Conservation (phyloP, 2,888 invertebrate genomes). For the Sericinus montela region DNA sequence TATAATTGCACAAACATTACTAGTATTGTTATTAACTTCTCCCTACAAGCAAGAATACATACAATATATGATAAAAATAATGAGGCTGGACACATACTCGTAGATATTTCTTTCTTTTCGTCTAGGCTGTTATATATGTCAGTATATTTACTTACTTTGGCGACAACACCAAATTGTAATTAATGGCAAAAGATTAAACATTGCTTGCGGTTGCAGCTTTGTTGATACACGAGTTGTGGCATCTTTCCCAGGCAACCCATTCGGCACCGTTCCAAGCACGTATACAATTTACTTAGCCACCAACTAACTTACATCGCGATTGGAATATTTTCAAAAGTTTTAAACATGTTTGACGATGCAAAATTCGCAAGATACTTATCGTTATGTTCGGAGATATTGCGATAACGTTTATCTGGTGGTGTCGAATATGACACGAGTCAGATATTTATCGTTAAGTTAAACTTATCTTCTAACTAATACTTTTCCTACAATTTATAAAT, state of each 20-base stretch:
- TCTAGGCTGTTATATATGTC: too few relatives aligned
- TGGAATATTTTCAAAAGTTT: conserved; percentile 59
- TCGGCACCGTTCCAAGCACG: conserved; percentile 73
- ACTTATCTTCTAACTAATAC: too few relatives aligned
- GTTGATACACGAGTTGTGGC: conserved; percentile 29
- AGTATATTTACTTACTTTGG: background rate
- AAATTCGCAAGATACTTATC: conserved; percentile 9
- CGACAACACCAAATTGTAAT: conserved; percentile 5
- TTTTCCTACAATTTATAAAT: too few relatives aligned
- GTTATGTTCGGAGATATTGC: background rate
- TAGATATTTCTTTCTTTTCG: too few relatives aligned
- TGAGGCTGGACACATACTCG: too few relatives aligned
- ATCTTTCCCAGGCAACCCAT: conserved; percentile 54
- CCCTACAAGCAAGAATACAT: too few relatives aligned
- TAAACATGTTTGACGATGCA: conserved; percentile 31
- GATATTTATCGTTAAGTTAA: too few relatives aligned
- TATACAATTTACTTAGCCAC: conserved; percentile 72
- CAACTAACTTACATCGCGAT: conserved; percentile 56
- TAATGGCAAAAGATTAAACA: conserved; percentile 12
- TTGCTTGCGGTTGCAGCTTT: conserved; percentile 15
- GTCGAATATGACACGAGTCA: background rate
- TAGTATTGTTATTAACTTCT: too few relatives aligned
- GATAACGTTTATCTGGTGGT: background rate
- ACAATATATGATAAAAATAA: too few relatives aligned
- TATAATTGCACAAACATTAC: too few relatives aligned